Evolutionary conservation across 1,140 invertebrate species (phyloP).

Genomic region (Atta colombica): DNA sequence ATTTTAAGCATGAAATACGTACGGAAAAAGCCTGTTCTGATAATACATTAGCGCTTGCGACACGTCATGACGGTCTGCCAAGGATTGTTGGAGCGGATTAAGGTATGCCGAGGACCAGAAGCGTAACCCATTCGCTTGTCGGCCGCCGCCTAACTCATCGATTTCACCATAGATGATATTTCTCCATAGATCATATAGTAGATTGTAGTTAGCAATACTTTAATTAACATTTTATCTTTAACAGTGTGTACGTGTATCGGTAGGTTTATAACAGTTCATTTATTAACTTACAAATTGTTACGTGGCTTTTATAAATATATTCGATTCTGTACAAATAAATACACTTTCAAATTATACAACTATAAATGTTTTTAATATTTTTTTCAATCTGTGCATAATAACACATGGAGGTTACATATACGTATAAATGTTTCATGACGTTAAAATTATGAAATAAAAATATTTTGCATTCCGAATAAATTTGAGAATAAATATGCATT

Average conservation of each 20-base stretch:
- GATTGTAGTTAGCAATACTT: slow-evolving; percentile 23
- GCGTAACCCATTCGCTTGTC: slow-evolving; percentile 29
- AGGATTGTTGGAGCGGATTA: slow-evolving; percentile 48
- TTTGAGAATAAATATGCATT: slow-evolving; percentile 27
- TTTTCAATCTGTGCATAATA: neutral
- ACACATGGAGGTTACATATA: neutral
- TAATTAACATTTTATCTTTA: neutral
- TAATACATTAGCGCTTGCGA: slow-evolving; percentile 38
- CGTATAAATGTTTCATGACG: neutral
- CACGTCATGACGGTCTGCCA: slow-evolving; percentile 33
- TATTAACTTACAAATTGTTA: slow-evolving; percentile 10
- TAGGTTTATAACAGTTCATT: slow-evolving; percentile 5
- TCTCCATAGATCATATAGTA: slow-evolving; percentile 35
- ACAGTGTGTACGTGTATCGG: neutral
- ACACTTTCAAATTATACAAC: neutral
- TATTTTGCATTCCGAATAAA: neutral
- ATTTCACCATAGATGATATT: slow-evolving; percentile 65
- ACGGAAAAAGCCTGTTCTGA: slow-evolving; percentile 28
- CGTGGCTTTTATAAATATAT: neutral
- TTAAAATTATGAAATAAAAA: neutral
- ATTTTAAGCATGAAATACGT: neutral
- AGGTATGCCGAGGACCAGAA: slow-evolving; percentile 44
- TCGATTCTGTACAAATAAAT: neutral
- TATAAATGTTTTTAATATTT: neutral
- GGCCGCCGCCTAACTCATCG: slow-evolving; percentile 40